Base-by-base conservation (phyloP, 2,888 invertebrate species). In the Lathronympha strigana region DNA sequence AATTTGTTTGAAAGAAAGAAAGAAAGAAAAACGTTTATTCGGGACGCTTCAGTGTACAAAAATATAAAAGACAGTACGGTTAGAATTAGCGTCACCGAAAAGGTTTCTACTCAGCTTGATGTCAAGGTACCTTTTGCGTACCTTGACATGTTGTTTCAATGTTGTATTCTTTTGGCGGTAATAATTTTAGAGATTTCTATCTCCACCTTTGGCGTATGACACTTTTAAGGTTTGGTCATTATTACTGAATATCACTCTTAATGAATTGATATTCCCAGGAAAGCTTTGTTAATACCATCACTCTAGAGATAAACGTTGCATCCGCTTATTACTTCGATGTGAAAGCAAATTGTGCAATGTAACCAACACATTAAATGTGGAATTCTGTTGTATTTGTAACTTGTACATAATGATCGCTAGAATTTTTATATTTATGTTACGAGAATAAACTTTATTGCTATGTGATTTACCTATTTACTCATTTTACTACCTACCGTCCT, bases 321-420 rank as follows among this genome's bases (percentile, higher is more conserved):
- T 43, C 13, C 28, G 43, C 21, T 31, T 49, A 50, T 13, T 17
- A 50, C 17, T 28, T 45, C 31, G 19, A 33, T 45, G 31, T 13
- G 23, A 58, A 8, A 57, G 68, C 57, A 68, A 74, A 69, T 61
- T 47, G 23, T 6, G 19, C 21, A 47, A 47, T 69, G 64, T 63
- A 66, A 72, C 23, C 17, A 61, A 66, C 69, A 69, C 72, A 72
- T 72, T 61, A 68, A 73, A 72, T 71, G 72, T 71, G 72, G 63
- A 66, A 68, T 66, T 67, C 58, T 68, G 71, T 73, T 70, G 68
- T 74, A 64, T 67, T 43, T 43, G 43, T 55, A 50, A 50, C 19
- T 25, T 64, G 64, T 64, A 58, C 36, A 64, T 64, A 64, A 57
- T 58, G 6, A 53, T 43, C 57, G 31, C 40, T 64, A 43, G 58